Evolutionary conservation across 2,113 vertebrate genomes (phyloP).

Genomic region (Xenus cinereus): DNA sequence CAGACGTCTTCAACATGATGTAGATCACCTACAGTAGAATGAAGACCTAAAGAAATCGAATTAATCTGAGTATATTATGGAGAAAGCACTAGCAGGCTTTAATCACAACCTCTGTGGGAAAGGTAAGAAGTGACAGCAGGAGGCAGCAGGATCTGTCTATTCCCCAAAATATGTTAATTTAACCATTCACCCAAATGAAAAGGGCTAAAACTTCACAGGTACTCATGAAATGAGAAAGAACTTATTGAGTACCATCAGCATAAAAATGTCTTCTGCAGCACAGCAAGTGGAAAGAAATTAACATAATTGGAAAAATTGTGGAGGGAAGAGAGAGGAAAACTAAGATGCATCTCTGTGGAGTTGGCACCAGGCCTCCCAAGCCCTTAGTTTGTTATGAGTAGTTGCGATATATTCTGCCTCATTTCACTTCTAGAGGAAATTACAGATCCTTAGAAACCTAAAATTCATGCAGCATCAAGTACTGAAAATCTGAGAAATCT

Average conservation of each 20-base stretch:
- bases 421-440: neutral
- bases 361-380: neutral
- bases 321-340: neutral
- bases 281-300: neutral
- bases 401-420: neutral
- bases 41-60: neutral
- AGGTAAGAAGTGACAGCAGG: neutral
- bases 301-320: neutral
- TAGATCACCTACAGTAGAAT: neutral
- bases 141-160: neutral
- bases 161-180: neutral
- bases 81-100: neutral
- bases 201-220: neutral
- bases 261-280: neutral
- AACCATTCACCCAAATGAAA: neutral
- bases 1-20: neutral
- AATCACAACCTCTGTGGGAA: neutral
- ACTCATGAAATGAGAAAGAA: neutral
- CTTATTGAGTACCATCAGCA: neutral
- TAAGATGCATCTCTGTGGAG: neutral
- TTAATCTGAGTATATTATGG: neutral
- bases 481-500: conserved; percentile 15
- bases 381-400: neutral
- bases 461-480: neutral
- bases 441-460: neutral